Percentiles rank a stretch among this genome's conserved stretches.
These are phyloP conservation scores for Calliscelio sp. DNA, from an alignment of 2,888 invertebrate genomes.

Conservation along the genomic window DNA sequence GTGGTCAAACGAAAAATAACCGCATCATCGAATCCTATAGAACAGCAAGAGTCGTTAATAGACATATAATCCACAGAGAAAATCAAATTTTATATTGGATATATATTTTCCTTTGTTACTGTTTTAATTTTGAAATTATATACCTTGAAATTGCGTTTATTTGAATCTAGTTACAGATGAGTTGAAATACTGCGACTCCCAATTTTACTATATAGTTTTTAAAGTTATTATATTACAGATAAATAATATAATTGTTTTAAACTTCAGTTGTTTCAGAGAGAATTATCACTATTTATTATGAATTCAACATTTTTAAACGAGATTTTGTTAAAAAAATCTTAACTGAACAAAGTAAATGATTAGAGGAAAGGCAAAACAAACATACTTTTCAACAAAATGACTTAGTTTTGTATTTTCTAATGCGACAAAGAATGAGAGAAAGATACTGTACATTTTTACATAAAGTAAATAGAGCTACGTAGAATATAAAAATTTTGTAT, in stretches of 20 bases:
- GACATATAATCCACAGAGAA: slow-evolving; percentile 75
- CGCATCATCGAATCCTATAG: slow-evolving; percentile 51
- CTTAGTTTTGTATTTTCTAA: slow-evolving; percentile 48
- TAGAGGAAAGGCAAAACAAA: too few species aligned
- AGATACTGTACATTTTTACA: slow-evolving; percentile 61
- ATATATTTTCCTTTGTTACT: slow-evolving; percentile 63
- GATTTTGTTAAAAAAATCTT: too few species aligned
- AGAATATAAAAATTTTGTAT: slow-evolving; percentile 46
- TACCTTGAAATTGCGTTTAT: slow-evolving; percentile 59
- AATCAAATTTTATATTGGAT: slow-evolving; percentile 59
- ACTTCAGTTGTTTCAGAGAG: too few species aligned
- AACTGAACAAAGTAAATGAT: too few species aligned
- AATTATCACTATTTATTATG: too few species aligned
- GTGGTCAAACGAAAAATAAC: slow-evolving; percentile 89
- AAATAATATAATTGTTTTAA: too few species aligned
- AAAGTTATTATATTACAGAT: too few species aligned
- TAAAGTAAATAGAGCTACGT: slow-evolving; percentile 35
- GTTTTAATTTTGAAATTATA: slow-evolving; percentile 64
- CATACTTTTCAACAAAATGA: slow-evolving; percentile 22
- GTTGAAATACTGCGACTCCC: neutral
- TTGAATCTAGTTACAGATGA: slow-evolving; percentile 44
- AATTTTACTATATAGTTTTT: too few species aligned
- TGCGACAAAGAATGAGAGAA: neutral
- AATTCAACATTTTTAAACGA: too few species aligned
- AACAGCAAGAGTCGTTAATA: slow-evolving; percentile 75